Base-by-base conservation (phyloP, 2,797 vertebrate species). In the Scleropages formosus region DNA sequence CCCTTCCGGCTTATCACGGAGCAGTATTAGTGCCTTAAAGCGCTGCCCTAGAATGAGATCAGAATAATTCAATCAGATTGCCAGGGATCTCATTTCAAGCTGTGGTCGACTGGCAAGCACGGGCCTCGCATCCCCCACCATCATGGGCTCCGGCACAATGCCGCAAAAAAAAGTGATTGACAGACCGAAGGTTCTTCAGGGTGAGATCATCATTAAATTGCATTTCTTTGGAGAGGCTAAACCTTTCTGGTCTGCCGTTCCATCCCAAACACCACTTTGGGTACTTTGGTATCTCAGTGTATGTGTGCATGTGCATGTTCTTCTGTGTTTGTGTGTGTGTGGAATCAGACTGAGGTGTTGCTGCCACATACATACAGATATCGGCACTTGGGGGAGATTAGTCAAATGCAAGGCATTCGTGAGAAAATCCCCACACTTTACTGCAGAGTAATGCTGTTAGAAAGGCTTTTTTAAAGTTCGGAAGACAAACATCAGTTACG, bases 1-100 rank as follows among this genome's bases (percentile, higher is more conserved):
- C 71, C 77, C 26, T 0, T 26, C 46, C 53, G 60, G 75, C 69
- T 83, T 83, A 83, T 80, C 78, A 67, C 71, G 20, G 63, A 65
- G 69, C 65, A 73, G 68, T 56, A 61, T 78, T 79, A 78, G 39
- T 39, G 64, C 63, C 22, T 47, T 18, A 65, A 77, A 75, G 64
- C 56, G 1, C 65, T 16, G 53, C 8, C 65, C 18, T n/a, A 20
- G 64, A 60, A 44, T 68, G 64, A 68, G 74, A 75, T 60, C 56
- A 60, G 53, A 68, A 61, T 72, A 47, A 60, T 51, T 51, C 67
- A 39, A 69, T 76, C 59, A 70, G 58, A 31, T 62, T 56, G 66
- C 24, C 26, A n/a, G 39, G 58, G 59, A 61, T 76, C 58, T 76
- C 74, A 68, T 75, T 68, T 60, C 51, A 60, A 51, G 56, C 2